Evolutionary conservation across 37 sponge, comb jelly and placozoan genomes (phyloP).

Genomic region (Bolinopsis microptera): DNA sequence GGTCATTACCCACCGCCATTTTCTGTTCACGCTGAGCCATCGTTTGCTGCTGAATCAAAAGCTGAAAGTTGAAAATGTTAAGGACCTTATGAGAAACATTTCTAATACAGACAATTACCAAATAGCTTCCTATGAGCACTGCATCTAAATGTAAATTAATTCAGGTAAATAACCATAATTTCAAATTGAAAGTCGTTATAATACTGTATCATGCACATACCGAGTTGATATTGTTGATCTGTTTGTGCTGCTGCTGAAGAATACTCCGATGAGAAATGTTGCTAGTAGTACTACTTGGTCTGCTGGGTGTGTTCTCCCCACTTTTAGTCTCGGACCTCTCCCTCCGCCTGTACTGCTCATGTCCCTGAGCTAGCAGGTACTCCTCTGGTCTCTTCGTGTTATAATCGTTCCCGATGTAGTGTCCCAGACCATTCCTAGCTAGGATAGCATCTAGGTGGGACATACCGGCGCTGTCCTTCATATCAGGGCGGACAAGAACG

Average conservation of each 20-base stretch:
- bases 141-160: background rate
- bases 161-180: background rate
- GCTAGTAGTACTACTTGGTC: constrained; percentile 1
- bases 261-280: constrained; percentile 38
- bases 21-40: constrained; percentile 43
- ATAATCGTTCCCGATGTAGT: constrained; percentile 54
- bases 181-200: background rate
- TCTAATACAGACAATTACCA: too few species aligned
- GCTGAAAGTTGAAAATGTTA: constrained; percentile 6
- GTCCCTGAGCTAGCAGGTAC: background rate
- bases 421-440: constrained; percentile 57
- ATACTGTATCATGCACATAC: background rate
- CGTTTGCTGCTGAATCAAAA: constrained; percentile 50
- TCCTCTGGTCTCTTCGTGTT: background rate
- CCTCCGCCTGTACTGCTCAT: background rate
- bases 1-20: background rate
- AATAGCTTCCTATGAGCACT: too few species aligned
- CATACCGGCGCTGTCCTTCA: background rate
- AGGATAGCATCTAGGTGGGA: constrained; percentile 56
- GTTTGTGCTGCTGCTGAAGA: constrained; percentile 61
- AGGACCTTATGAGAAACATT: background rate
- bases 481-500: background rate
- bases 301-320: background rate
- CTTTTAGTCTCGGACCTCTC: background rate
- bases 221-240: constrained; percentile 58